These are phyloP conservation scores for Drosophila formosana DNA, from an alignment of 2,888 invertebrate species.

Conservation along the genomic window DNA sequence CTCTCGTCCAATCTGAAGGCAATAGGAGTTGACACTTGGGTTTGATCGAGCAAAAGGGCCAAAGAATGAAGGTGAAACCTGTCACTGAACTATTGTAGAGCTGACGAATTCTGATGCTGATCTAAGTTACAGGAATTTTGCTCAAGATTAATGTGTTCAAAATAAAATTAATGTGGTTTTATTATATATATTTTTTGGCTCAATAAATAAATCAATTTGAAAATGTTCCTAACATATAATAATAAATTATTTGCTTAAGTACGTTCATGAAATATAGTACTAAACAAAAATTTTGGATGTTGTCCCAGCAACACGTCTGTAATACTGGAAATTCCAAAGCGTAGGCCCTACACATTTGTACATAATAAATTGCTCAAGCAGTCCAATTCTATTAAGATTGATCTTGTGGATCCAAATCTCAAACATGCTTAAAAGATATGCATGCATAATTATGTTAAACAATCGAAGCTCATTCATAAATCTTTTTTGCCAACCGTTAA, in stretches of 20 bases:
- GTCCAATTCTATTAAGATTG: constrained; percentile 44
- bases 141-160: too few relatives aligned
- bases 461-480: constrained; percentile 69
- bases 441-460: constrained; percentile 68
- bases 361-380: constrained; percentile 22
- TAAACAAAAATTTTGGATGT: background rate
- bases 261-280: background rate
- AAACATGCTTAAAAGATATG: constrained; percentile 10
- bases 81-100: background rate
- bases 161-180: too few relatives aligned
- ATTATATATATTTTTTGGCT: too few relatives aligned
- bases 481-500: constrained; percentile 52
- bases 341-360: constrained; percentile 11
- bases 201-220: too few relatives aligned
- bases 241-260: too few relatives aligned
- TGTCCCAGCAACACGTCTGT: background rate
- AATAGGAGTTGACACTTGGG: constrained; percentile 45
- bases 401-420: constrained; percentile 43
- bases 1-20: constrained; percentile 16
- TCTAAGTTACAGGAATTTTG: too few relatives aligned
- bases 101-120: background rate
- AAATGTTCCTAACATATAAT: too few relatives aligned
- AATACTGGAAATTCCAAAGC: constrained; percentile 3
- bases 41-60: constrained; percentile 17
- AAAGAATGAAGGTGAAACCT: background rate